Conservation (phyloP, 2,888 invertebrate genomes). For the Parnassius apollo region DNA sequence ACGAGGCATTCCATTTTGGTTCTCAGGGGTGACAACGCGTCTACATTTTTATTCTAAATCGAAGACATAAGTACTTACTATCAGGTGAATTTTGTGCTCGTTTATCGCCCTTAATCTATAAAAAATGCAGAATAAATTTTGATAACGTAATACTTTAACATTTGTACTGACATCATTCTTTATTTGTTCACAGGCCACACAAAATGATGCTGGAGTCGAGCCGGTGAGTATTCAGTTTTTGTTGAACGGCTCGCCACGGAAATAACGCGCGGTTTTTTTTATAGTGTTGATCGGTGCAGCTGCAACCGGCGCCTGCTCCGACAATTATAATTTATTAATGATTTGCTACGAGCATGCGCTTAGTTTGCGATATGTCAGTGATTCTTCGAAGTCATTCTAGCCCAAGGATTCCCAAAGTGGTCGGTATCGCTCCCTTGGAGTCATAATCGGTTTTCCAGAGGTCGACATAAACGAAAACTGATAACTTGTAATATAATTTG, state of each 20-base stretch:
- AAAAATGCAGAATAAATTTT: too few species aligned
- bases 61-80: too few species aligned
- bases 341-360: conserved; percentile 24
- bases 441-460: too few species aligned
- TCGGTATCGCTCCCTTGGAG: too few species aligned
- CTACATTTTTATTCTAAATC: too few species aligned
- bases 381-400: neutral
- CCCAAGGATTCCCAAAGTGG: neutral
- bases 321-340: conserved; percentile 30
- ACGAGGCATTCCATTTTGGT: too few species aligned
- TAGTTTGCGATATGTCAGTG: conserved; percentile 2
- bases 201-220: conserved; percentile 79
- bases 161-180: conserved; percentile 26
- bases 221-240: conserved; percentile 56
- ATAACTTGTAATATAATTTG: too few species aligned
- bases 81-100: too few species aligned
- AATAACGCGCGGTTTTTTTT: conserved; percentile 7
- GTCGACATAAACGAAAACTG: too few species aligned
- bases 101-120: too few species aligned
- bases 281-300: conserved; percentile 8
- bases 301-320: conserved; percentile 17
- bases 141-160: neutral
- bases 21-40: too few species aligned
- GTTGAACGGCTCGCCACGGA: conserved; percentile 13
- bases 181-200: conserved; percentile 71